A percentile compares a stretch with the other conserved stretches of the same genome.
Conservation (phyloP, 92 coral and sea anemone genomes). For the Plumapathes pennacea region DNA sequence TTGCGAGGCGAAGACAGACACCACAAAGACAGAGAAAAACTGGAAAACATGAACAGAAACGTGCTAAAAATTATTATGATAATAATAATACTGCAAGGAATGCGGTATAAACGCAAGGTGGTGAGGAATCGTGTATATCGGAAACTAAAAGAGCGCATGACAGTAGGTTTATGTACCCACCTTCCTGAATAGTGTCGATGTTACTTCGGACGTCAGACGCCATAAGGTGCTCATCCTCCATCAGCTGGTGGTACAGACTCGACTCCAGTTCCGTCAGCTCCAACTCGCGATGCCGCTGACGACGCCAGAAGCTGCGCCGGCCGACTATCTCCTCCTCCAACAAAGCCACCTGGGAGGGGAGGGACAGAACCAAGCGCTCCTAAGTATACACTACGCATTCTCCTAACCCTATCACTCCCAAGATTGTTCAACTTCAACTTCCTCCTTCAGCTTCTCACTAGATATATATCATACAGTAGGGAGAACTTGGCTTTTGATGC, state of each 20-base stretch:
- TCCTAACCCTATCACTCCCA: too few relatives aligned
- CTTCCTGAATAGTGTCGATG: constrained; percentile 80
- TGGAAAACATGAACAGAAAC: not conserved
- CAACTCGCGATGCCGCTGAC: constrained; percentile 95
- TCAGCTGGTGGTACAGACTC: constrained; percentile 56
- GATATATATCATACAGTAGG: too few relatives aligned
- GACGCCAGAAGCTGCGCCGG: constrained; percentile 98
- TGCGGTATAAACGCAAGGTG: too few relatives aligned
- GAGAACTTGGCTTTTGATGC: too few relatives aligned
- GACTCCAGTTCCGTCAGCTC: constrained; percentile 81
- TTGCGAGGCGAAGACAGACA: too few relatives aligned
- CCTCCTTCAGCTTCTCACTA: too few relatives aligned
- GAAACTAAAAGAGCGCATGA: not conserved
- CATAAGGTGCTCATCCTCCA: constrained; percentile 74
- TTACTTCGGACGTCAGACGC: constrained; percentile 82
- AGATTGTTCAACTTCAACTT: too few relatives aligned
- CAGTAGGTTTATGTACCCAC: constrained; percentile 16
- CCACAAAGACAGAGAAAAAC: not conserved
- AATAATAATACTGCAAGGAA: not conserved
- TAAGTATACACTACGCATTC: too few relatives aligned
- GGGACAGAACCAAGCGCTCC: too few relatives aligned
- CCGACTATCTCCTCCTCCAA: constrained; percentile 93
- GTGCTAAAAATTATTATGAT: not conserved
- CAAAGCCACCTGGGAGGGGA: constrained; percentile 72
- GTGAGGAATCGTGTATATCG: not conserved